Evolutionary conservation across 2,113 vertebrate species (phyloP).

Genomic region (Peromyscus californicus): DNA sequence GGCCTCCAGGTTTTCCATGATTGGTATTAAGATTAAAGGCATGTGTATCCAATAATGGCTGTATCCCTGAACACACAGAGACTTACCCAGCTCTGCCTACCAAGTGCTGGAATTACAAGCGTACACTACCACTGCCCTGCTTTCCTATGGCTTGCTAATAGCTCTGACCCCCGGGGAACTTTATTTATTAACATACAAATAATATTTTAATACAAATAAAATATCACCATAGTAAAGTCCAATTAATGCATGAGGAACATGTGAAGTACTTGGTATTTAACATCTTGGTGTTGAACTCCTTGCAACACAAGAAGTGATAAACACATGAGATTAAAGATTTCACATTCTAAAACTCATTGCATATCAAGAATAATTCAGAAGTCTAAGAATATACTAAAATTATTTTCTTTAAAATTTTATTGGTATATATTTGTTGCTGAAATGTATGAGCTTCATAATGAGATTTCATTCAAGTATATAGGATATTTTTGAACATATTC

Average conservation of each 20-base stretch:
- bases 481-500: not conserved
- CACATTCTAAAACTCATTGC: not conserved
- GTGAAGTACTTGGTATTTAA: not conserved
- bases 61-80: too few species aligned
- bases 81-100: too few species aligned
- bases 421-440: not conserved
- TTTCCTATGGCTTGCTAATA: too few species aligned
- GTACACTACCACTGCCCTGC: too few species aligned
- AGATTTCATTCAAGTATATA: not conserved
- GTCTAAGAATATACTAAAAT: not conserved
- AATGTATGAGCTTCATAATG: not conserved
- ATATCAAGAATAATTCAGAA: not conserved
- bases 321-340: not conserved
- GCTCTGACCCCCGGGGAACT: too few species aligned
- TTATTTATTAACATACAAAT: too few species aligned
- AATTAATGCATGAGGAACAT: not conserved
- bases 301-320: not conserved
- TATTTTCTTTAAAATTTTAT: not conserved
- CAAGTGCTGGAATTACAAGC: too few species aligned
- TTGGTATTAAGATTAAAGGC: too few species aligned
- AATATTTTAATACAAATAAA: too few species aligned
- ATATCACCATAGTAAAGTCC: too few species aligned
- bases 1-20: too few species aligned
- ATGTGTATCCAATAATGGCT: too few species aligned
- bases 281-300: constrained; percentile 6